A percentile compares a stretch with the other conserved stretches of the same genome.
Evolutionary conservation across 2,888 invertebrate species (phyloP).

Genomic region (Halictus ligatus): DNA sequence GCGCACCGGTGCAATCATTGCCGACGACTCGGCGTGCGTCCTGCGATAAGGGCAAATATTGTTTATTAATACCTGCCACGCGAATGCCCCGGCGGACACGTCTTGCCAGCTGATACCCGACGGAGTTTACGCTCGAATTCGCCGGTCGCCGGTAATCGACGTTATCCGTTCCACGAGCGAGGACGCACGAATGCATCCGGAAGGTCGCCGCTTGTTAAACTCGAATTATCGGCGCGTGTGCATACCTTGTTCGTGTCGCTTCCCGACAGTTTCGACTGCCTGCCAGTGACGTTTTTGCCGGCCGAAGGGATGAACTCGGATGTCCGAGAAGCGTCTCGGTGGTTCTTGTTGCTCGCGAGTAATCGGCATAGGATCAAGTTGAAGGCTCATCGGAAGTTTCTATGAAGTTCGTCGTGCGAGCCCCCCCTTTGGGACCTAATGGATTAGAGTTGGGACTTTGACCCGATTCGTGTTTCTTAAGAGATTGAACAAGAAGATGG

Average conservation of each 20-base stretch:
- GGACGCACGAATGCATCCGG: background rate
- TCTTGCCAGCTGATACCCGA: background rate
- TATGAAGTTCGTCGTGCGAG: background rate
- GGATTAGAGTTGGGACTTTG: constrained; percentile 11
- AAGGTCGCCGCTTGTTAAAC: background rate
- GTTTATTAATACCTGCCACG: constrained; percentile 37
- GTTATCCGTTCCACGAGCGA: constrained; percentile 8
- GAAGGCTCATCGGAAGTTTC: background rate
- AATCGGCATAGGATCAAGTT: background rate
- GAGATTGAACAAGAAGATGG: background rate
- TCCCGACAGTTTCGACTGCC: background rate
- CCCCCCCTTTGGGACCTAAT: background rate
- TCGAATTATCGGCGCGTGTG: constrained; percentile 12
- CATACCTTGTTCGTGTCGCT: background rate
- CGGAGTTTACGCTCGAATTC: background rate
- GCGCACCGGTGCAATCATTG: constrained; percentile 21
- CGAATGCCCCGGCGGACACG: background rate
- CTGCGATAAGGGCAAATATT: constrained; percentile 46
- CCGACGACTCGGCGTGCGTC: constrained; percentile 4
- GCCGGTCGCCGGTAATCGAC: background rate
- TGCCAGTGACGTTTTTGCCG: constrained; percentile 10
- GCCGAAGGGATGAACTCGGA: background rate
- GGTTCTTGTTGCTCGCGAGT: background rate
- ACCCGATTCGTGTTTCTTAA: background rate
- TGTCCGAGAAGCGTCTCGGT: background rate